Conservation (phyloP, 2,797 vertebrate species). For the Kryptopterus vitreolus region DNA sequence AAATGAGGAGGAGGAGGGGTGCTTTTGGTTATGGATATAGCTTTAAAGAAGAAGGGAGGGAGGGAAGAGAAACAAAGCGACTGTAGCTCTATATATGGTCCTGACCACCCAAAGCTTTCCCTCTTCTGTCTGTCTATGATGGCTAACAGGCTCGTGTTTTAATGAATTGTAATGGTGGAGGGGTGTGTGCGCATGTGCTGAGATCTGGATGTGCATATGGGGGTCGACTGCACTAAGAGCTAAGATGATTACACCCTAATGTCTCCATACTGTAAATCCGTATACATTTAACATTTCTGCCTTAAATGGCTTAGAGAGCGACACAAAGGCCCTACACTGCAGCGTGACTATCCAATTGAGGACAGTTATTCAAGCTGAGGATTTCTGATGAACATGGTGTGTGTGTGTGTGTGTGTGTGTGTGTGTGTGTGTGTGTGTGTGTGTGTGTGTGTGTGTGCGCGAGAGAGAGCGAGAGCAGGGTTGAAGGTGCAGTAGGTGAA, state of each 20-base stretch:
- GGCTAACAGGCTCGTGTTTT: constrained; percentile 50
- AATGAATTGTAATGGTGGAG: constrained; percentile 56
- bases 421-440: too few species aligned
- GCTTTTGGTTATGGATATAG: constrained; percentile 47
- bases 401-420: too few species aligned
- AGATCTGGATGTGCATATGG: constrained; percentile 3
- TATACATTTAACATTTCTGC: constrained; percentile 5
- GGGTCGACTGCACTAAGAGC: constrained; percentile 30
- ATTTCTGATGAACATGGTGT: neutral
- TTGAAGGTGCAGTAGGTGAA: constrained; percentile 29
- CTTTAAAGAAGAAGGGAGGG: constrained; percentile 41
- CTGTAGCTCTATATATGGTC: constrained; percentile 51
- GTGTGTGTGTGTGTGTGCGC: too few species aligned
- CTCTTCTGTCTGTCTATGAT: constrained; percentile 47
- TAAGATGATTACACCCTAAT: constrained; percentile 43
- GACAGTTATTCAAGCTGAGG: constrained; percentile 21
- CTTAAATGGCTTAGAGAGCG: constrained; percentile 24
- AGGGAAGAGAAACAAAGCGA: constrained; percentile 16
- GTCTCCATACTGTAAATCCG: constrained; percentile 17
- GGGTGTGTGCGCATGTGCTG: constrained; percentile 31
- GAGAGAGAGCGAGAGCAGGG: constrained; percentile 17
- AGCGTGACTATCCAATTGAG: constrained; percentile 25
- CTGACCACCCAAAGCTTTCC: constrained; percentile 54
- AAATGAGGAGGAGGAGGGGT: constrained; percentile 18
- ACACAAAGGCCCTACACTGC: constrained; percentile 22